A percentile compares a stretch with the other conserved stretches of the same genome.
Evolutionary conservation across 2,113 vertebrate genomes (phyloP).

Genomic region (Pampusana beccarii): DNA sequence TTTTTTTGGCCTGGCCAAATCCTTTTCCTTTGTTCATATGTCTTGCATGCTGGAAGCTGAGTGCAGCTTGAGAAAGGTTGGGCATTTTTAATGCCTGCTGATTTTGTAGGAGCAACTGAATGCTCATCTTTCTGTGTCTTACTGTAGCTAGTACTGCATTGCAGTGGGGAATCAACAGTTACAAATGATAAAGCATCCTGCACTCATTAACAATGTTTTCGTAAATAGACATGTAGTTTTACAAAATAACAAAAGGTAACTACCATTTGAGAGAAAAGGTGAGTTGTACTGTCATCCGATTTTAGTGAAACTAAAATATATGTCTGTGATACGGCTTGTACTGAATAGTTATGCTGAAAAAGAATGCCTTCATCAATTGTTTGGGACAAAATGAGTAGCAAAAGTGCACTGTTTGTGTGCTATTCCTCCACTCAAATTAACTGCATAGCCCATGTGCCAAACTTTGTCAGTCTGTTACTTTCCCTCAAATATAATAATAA

Average conservation of each 20-base stretch:
- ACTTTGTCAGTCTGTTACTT: neutral
- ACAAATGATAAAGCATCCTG: neutral
- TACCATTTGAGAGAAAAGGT: neutral
- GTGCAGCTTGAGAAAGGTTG: neutral
- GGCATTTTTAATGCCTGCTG: neutral
- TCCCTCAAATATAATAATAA: neutral
- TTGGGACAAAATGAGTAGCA: neutral
- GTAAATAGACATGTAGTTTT: neutral
- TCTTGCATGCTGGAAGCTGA: neutral
- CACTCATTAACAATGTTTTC: neutral
- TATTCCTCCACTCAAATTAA: neutral
- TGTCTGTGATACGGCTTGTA: fast-evolving
- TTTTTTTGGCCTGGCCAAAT: neutral
- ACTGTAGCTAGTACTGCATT: neutral
- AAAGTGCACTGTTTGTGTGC: neutral
- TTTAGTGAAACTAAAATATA: neutral
- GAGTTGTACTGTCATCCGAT: neutral
- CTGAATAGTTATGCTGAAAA: neutral
- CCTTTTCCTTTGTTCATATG: neutral
- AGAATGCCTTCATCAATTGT: neutral
- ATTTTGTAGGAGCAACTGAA: neutral
- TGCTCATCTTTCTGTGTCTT: neutral
- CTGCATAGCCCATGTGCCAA: neutral
- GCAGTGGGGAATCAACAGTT: neutral
- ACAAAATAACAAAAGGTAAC: neutral